Percentiles rank a stretch among this genome's conserved stretches.
These are phyloP conservation scores for Datnioides undecimradiatus DNA, from an alignment of 2,113 vertebrate species.

Conservation along the genomic window DNA sequence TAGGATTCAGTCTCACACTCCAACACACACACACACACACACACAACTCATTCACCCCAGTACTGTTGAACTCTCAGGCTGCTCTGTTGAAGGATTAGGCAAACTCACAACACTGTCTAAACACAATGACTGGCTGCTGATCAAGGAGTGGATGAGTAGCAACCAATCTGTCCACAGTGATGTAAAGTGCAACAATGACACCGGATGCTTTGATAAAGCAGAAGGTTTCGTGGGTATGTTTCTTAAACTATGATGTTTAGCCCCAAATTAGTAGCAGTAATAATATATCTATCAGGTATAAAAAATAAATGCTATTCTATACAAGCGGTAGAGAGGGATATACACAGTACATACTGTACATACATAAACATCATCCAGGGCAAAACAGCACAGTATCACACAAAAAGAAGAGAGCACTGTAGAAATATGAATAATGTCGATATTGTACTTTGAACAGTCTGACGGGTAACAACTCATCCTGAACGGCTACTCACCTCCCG, in stretches of 20 bases:
- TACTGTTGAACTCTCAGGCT: conserved; percentile 32
- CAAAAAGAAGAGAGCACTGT: conserved; percentile 6
- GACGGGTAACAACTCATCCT: neutral
- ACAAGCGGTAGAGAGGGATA: conserved; percentile 64
- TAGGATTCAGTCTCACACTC: neutral
- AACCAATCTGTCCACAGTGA: conserved; percentile 48
- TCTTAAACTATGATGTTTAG: conserved; percentile 35
- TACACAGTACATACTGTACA: conserved; percentile 59
- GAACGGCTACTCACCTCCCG: conserved; percentile 9
- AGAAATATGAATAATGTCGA: conserved; percentile 10
- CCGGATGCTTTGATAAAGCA: conserved; percentile 43
- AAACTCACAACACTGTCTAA: conserved; percentile 37
- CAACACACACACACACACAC: neutral
- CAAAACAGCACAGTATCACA: conserved; percentile 28
- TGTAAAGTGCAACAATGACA: conserved; percentile 74
- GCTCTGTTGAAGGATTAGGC: conserved; percentile 29
- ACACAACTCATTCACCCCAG: conserved; percentile 1
- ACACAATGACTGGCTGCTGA: conserved; percentile 21
- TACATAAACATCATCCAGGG: conserved; percentile 39
- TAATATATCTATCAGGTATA: conserved; percentile 69
- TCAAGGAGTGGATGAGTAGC: conserved; percentile 18
- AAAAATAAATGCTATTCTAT: conserved; percentile 82
- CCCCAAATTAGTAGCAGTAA: conserved; percentile 53
- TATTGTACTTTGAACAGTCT: conserved; percentile 18
- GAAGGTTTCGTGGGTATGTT: conserved; percentile 29